phyloP scores from a whole-genome alignment of 2,797 vertebrate genomes.

The Dallia pectoralis region DNA sequence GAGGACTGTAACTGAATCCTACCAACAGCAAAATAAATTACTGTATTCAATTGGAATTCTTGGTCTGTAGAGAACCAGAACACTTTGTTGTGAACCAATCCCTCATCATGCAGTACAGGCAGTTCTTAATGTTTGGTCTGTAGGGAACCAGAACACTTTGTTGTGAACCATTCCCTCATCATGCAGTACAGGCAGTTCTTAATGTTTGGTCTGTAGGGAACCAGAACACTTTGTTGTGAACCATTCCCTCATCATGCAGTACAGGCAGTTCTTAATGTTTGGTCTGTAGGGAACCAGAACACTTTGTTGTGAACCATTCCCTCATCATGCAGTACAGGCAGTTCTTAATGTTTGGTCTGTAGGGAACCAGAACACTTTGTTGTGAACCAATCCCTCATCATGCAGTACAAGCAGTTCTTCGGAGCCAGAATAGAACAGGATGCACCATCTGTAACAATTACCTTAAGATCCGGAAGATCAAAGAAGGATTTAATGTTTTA shows the following conservation, averaged over 20 bases:
- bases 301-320: neutral
- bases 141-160: neutral
- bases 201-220: no score
- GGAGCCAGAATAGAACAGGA: neutral
- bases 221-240: neutral
- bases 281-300: neutral
- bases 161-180: neutral
- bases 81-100: neutral
- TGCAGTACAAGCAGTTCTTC: neutral
- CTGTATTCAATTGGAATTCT: slow-evolving; percentile 9
- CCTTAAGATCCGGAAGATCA: slow-evolving; percentile 2
- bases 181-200: neutral
- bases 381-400: neutral
- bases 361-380: neutral
- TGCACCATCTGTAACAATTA: slow-evolving; percentile 4
- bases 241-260: neutral
- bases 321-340: neutral
- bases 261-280: neutral
- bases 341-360: neutral
- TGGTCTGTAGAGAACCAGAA: neutral
- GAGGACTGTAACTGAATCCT: neutral
- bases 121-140: no score
- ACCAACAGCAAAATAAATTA: slow-evolving; percentile 10
- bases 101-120: neutral
- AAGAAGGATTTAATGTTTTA: neutral